These are phyloP conservation scores for Daktulosphaira vitifoliae DNA, from an alignment of 1,140 invertebrate genomes.

Conservation along the genomic window DNA sequence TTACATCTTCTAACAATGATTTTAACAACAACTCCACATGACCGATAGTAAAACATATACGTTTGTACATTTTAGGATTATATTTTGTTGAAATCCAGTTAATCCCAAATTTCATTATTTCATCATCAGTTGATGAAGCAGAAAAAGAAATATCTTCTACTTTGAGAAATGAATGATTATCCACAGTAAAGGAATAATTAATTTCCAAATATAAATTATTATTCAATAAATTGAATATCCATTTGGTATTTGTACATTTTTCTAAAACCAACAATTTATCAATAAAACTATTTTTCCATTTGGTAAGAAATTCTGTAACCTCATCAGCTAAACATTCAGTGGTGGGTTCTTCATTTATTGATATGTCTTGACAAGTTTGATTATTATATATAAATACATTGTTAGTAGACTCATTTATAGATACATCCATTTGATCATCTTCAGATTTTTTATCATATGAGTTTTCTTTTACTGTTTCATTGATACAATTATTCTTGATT, in stretches of 20 bases:
- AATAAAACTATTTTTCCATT: conserved; percentile 10
- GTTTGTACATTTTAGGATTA: conserved; percentile 9
- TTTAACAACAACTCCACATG: conserved; percentile 19
- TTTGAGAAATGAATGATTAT: conserved; percentile 10
- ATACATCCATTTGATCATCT: too few relatives aligned
- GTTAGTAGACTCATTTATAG: too few relatives aligned
- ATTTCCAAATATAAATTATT: not conserved
- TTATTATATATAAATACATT: too few relatives aligned
- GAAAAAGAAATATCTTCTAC: conserved; percentile 14
- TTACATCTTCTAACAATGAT: conserved; percentile 4
- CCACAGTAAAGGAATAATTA: not conserved
- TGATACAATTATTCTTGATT: too few relatives aligned
- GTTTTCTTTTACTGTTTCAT: too few relatives aligned
- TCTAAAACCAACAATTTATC: not conserved
- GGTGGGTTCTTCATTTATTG: not conserved
- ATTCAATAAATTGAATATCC: conserved; percentile 14
- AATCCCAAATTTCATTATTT: conserved; percentile 20
- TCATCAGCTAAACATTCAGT: not conserved
- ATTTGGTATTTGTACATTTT: conserved; percentile 12
- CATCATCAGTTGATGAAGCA: not conserved
- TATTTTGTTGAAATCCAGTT: conserved; percentile 29
- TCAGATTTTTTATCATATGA: too few relatives aligned
- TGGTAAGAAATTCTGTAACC: not conserved
- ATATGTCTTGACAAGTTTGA: too few relatives aligned
- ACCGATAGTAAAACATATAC: conserved; percentile 16